Evolutionary conservation across 2,888 invertebrate genomes (phyloP).

Genomic region (Lamellibrachia columna): DNA sequence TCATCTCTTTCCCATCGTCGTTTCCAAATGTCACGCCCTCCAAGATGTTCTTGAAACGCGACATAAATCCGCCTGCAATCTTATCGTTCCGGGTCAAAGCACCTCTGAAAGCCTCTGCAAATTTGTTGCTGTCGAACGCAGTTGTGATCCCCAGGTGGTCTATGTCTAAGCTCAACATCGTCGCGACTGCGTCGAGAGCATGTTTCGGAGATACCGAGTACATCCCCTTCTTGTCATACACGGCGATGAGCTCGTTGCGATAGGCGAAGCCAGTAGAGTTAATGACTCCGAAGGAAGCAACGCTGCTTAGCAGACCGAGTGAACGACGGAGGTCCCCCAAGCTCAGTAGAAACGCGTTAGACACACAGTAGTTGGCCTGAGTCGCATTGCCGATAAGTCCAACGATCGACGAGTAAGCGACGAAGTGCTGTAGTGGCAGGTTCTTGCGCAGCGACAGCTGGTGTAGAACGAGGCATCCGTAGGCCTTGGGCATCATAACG

Average conservation of each 20-base stretch:
- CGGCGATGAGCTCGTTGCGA: neutral
- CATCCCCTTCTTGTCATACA: slow-evolving; percentile 11
- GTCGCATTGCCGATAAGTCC: neutral
- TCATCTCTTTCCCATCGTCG: neutral
- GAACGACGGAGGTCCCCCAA: neutral
- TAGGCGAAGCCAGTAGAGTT: neutral
- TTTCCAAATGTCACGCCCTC: neutral
- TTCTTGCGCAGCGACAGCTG: neutral
- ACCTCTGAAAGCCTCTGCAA: neutral
- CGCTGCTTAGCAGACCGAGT: slow-evolving; percentile 17
- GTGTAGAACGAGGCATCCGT: neutral
- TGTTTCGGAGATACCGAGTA: neutral
- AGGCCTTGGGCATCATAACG: slow-evolving; percentile 1
- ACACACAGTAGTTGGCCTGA: neutral
- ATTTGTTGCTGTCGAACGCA: neutral
- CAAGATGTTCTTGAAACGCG: neutral
- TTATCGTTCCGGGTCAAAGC: neutral
- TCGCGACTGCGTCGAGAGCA: neutral
- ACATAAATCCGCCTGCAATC: neutral
- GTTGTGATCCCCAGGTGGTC: neutral
- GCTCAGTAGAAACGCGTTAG: neutral
- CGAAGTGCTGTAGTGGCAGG: neutral
- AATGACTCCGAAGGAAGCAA: neutral
- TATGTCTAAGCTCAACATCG: neutral
- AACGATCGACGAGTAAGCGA: neutral